Evolutionary conservation across 2,113 vertebrate species (phyloP).

Genomic region (Neogobius melanostomus): DNA sequence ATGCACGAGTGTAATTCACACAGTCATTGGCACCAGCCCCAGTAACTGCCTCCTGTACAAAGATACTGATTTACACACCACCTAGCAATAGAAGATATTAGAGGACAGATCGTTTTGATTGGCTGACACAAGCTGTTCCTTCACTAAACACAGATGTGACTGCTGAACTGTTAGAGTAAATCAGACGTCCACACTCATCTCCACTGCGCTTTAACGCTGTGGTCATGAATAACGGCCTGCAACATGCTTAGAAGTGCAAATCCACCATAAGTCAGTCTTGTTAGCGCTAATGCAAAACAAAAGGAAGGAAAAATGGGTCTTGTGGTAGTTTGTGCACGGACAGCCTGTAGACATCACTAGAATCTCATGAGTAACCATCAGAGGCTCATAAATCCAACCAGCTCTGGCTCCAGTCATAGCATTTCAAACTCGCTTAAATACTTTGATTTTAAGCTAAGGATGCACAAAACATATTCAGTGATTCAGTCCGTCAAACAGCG

Average conservation of each 20-base stretch:
- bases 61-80: constrained; percentile 63
- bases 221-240: constrained; percentile 55
- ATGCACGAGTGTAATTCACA: constrained; percentile 73
- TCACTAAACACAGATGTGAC: constrained; percentile 63
- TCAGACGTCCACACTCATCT: constrained; percentile 40
- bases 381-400: constrained; percentile 56
- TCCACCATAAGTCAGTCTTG: constrained; percentile 68
- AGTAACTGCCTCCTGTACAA: constrained; percentile 64
- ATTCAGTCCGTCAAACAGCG: no score
- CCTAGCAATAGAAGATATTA: constrained; percentile 57
- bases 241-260: constrained; percentile 59
- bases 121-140: constrained; percentile 63
- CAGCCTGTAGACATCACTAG: constrained; percentile 52
- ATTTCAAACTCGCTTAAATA: neutral
- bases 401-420: constrained; percentile 11
- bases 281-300: constrained; percentile 60
- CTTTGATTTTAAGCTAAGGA: neutral
- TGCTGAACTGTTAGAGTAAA: constrained; percentile 59
- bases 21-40: constrained; percentile 64
- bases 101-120: constrained; percentile 64
- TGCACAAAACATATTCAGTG: no score
- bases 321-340: constrained; percentile 57
- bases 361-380: constrained; percentile 45
- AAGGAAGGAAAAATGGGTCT: constrained; percentile 58
- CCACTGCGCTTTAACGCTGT: constrained; percentile 25